These are phyloP conservation scores for Drosophila lowei DNA, from an alignment of 1,140 invertebrate genomes.

Conservation along the genomic window DNA sequence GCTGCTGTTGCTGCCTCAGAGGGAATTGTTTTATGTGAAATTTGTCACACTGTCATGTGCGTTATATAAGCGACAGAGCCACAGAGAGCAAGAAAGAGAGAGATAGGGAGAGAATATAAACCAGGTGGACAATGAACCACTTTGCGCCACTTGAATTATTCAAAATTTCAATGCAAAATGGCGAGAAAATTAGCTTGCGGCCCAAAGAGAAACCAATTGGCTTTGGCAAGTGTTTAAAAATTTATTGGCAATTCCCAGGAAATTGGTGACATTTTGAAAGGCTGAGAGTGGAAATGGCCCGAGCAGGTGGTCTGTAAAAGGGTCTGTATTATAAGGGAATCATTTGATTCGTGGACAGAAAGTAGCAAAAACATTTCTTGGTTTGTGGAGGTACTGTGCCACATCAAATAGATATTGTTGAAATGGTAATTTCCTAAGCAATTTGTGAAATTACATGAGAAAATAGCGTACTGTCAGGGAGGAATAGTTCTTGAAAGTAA, in stretches of 20 bases:
- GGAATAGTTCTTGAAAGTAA: neutral
- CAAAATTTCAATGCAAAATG: slow-evolving; percentile 69
- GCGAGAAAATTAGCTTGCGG: slow-evolving; percentile 66
- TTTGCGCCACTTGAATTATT: slow-evolving; percentile 70
- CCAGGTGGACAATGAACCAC: slow-evolving; percentile 44
- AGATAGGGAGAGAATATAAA: slow-evolving; percentile 1
- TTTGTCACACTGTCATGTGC: slow-evolving; percentile 80
- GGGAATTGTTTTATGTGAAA: slow-evolving; percentile 79
- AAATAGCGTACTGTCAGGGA: neutral
- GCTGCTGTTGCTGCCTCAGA: slow-evolving; percentile 17
- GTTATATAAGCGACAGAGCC: slow-evolving; percentile 40
- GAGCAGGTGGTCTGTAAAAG: slow-evolving; percentile 42
- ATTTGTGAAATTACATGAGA: no score
- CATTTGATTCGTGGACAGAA: no score
- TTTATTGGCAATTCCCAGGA: slow-evolving; percentile 42
- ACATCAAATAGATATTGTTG: neutral
- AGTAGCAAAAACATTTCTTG: no score
- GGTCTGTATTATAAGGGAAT: slow-evolving; percentile 1
- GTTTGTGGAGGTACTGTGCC: no score
- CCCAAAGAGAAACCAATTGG: slow-evolving; percentile 19
- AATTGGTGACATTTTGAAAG: slow-evolving; percentile 27
- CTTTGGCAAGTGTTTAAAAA: slow-evolving; percentile 47
- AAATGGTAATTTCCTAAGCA: neutral
- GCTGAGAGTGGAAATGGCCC: slow-evolving; percentile 29
- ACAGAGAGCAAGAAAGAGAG: neutral